A percentile compares a stretch with the other conserved stretches of the same genome.
Evolutionary conservation across 2,113 vertebrate genomes (phyloP).

Genomic region (Anthoscopus minutus): DNA sequence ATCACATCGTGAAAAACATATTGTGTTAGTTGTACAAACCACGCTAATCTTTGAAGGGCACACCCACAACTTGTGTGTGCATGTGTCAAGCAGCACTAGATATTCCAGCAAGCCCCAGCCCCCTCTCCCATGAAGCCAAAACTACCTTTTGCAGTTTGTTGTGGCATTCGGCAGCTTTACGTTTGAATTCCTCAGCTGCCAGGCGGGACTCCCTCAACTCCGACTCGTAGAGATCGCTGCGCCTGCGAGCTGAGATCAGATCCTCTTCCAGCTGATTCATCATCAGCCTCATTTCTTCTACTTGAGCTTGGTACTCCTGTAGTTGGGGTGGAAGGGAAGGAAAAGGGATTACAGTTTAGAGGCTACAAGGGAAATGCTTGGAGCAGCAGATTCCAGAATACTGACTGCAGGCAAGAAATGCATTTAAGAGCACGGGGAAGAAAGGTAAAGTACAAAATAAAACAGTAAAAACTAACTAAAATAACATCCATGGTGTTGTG

Average conservation of each 20-base stretch:
- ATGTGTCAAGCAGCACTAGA: background rate
- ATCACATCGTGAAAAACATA: background rate
- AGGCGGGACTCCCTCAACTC: constrained; percentile 92
- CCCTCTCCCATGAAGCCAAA: background rate
- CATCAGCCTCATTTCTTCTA: constrained; percentile 95
- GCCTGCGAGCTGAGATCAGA: constrained; percentile 91
- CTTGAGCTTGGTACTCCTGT: constrained; percentile 95
- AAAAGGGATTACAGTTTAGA: background rate
- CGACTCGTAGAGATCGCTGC: constrained; percentile 92
- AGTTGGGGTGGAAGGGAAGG: background rate
- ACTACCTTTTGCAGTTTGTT: constrained; percentile 91
- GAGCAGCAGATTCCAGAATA: background rate
- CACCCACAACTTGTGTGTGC: background rate
- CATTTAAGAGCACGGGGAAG: background rate
- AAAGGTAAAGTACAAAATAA: background rate
- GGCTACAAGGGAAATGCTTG: background rate
- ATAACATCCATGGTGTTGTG: background rate
- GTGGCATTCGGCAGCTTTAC: constrained; percentile 91
- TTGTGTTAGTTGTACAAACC: background rate
- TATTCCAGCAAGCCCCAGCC: background rate
- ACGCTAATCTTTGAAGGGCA: background rate
- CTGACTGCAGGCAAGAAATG: background rate
- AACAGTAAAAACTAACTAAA: background rate
- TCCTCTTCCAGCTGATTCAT: constrained; percentile 97
- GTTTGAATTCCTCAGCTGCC: constrained; percentile 90